phyloP scores from a whole-genome alignment of 2,797 vertebrate genomes.

The Triplophysa yarkandensis region DNA sequence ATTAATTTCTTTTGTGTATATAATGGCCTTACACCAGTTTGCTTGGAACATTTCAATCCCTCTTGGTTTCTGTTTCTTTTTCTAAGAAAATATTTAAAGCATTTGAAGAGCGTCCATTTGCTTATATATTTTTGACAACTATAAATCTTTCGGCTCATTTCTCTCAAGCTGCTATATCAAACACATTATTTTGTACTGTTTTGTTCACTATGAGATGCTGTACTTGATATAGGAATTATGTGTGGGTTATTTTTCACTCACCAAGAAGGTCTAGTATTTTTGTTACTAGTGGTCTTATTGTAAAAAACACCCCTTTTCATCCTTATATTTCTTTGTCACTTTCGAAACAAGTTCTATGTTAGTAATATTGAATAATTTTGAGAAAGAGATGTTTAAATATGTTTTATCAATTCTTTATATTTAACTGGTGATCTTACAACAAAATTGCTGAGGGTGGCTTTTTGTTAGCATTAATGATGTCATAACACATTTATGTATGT shows the following conservation, averaged over 20 bases:
- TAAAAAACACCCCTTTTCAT: neutral
- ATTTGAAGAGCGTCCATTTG: constrained; percentile 22
- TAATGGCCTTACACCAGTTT: constrained; percentile 53
- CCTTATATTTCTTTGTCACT: constrained; percentile 18
- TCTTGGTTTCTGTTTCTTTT: constrained; percentile 47
- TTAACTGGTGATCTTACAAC: constrained; percentile 1
- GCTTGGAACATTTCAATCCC: constrained; percentile 42
- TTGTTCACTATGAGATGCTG: constrained; percentile 16
- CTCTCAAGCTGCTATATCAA: constrained; percentile 64
- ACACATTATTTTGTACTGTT: constrained; percentile 28
- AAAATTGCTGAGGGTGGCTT: constrained; percentile 5
- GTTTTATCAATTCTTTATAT: neutral
- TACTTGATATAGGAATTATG: constrained; percentile 27
- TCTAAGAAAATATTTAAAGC: constrained; percentile 48
- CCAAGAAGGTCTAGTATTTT: constrained; percentile 3
- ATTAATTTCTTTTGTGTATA: constrained; percentile 50
- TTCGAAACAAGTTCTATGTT: constrained; percentile 24
- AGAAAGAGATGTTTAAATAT: constrained; percentile 10
- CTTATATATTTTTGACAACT: constrained; percentile 9
- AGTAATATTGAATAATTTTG: constrained; percentile 8
- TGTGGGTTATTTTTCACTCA: constrained; percentile 28
- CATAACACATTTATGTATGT: constrained; percentile 26
- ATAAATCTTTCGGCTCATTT: constrained; percentile 53
- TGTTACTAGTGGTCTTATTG: constrained; percentile 38
- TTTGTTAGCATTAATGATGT: constrained; percentile 23